phyloP scores from a whole-genome alignment of 2,888 invertebrate genomes.

The Drosophila atripex region DNA sequence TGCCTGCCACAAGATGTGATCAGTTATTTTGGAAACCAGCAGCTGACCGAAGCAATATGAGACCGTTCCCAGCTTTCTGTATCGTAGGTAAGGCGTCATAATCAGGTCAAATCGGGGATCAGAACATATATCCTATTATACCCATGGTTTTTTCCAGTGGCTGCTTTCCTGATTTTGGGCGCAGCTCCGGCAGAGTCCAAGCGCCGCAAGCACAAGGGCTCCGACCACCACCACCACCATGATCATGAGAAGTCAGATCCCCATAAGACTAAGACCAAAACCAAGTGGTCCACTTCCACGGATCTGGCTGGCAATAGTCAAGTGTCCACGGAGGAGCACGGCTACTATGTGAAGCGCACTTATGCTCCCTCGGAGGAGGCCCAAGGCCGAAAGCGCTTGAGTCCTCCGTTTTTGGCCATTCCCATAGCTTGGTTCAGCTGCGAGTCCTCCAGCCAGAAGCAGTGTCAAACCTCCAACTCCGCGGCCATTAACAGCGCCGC shows the following conservation, averaged over 20 bases:
- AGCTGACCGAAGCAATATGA: conserved; percentile 64
- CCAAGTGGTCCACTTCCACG: conserved; percentile 79
- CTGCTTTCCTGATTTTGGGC: conserved; percentile 57
- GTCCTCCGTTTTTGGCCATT: conserved; percentile 78
- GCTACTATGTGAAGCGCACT: conserved; percentile 81
- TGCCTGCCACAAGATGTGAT: conserved; percentile 52
- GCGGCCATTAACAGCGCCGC: conserved; percentile 66
- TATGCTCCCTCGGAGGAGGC: conserved; percentile 53
- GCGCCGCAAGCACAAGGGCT: conserved; percentile 71
- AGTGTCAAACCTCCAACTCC: conserved; percentile 60
- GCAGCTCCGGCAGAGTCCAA: conserved; percentile 59
- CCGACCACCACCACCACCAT: conserved; percentile 45
- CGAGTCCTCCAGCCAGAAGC: conserved; percentile 44
- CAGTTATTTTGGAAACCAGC: conserved; percentile 60
- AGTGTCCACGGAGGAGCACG: conserved; percentile 79
- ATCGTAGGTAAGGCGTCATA: conserved; percentile 55
- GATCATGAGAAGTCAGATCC: conserved; percentile 41
- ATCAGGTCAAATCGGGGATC: conserved; percentile 5
- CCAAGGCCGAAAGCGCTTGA: conserved; percentile 42
- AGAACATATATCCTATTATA: background rate
- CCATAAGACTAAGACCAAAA: conserved; percentile 75
- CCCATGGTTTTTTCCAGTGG: conserved; percentile 32
- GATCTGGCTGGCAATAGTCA: conserved; percentile 63
- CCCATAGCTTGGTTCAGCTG: conserved; percentile 80
- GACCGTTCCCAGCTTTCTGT: conserved; percentile 47